Base-by-base conservation (phyloP, 2,888 invertebrate species). In the Entomobrya multifasciata region DNA sequence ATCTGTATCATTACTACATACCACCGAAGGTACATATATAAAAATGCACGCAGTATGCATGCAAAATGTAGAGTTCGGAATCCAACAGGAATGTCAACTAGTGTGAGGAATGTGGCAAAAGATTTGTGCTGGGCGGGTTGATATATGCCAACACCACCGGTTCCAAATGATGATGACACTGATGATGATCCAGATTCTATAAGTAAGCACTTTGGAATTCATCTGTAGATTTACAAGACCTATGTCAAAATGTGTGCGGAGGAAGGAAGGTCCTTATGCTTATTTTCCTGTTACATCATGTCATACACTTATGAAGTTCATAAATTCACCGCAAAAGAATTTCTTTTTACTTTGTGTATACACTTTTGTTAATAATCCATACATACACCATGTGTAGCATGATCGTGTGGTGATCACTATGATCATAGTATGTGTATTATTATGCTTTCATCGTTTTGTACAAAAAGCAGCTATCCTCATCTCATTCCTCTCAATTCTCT, bases 71-170 rank as follows among this genome's bases (percentile, higher is more conserved):
- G 36, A 36, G 10, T 60, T 44, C 22, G 57, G 72, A 81, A 81
- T 81, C 81, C 72, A 60, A 60, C 22, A 81, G 72, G 81, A 81
- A 81, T 72, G 72, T 81, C 81, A 81, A 81, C 72, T 81, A 81
- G 72, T 81, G 67, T 55, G 52, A 67, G 84, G 78, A 84, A 84
- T 76, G 62, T 25, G 47, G 67, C n/a, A 60, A 79, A 78, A 57
- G 84, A 85, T 78, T 85, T 78, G 65, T 70, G 47, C 57, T 44
- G 84, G 67, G 84, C 70, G 84, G 84, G 55, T 77, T 85, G 70
- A 77, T 78, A 41, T 70, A 72, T 78, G 85, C 72, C 72, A 70
- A 70, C 72, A 79, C 72, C 60, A 52, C 47, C 74, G 72, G 65
- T 67, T 60, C 25, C 74, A 79, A 79, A 79, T 79, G 72, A 72